These are phyloP conservation scores for Serinus canaria DNA, from an alignment of 2,113 vertebrate species.

Conservation along the genomic window DNA sequence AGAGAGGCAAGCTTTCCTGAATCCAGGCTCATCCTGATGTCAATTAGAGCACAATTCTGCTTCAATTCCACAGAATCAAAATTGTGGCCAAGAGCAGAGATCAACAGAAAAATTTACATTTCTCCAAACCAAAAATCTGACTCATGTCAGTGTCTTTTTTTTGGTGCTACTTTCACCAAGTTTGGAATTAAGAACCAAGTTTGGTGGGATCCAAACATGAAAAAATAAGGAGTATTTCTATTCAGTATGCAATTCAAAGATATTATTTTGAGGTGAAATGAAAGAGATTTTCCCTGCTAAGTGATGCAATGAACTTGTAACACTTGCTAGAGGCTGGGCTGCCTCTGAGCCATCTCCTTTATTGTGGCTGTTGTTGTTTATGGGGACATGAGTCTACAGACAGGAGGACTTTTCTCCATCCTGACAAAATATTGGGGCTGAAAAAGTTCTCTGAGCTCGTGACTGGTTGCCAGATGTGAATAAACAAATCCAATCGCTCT, in stretches of 20 bases:
- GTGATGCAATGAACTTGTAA: not conserved
- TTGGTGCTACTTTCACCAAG: not conserved
- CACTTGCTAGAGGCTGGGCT: not conserved
- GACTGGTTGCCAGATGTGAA: not conserved
- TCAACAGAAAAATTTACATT: not conserved
- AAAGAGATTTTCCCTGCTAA: not conserved
- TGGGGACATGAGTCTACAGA: not conserved
- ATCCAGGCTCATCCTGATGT: not conserved
- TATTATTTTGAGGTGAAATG: not conserved
- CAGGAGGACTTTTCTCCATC: not conserved
- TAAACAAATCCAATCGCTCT: not conserved
- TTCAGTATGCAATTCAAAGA: not conserved
- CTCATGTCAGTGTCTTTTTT: fast-evolving
- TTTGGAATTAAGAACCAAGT: not conserved
- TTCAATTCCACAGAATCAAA: not conserved
- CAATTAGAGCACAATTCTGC: not conserved
- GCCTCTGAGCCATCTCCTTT: not conserved
- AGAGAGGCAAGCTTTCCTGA: not conserved
- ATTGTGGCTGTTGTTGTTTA: not conserved
- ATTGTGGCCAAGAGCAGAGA: not conserved
- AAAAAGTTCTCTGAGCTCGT: not conserved
- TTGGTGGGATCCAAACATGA: not conserved
- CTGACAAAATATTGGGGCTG: not conserved
- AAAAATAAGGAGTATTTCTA: not conserved
- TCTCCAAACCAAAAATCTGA: not conserved